Conservation (phyloP, 2,113 vertebrate species). For the Proteles cristata region DNA sequence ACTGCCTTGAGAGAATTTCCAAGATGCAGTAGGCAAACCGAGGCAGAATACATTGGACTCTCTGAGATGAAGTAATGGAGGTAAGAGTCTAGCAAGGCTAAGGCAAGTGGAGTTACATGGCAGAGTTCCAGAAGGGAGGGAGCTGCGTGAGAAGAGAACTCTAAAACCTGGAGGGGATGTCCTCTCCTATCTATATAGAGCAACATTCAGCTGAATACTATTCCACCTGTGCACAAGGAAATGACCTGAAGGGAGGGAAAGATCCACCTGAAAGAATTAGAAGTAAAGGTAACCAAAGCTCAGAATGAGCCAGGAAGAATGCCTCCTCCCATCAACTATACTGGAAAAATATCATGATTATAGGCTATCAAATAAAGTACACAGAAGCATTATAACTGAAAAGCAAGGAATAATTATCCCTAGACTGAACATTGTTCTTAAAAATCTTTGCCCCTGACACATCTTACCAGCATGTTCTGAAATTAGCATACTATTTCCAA, state of each 20-base stretch:
- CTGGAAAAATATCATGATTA: neutral
- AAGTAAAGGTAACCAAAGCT: neutral
- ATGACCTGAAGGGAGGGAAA: neutral
- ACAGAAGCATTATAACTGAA: neutral
- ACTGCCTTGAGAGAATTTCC: neutral
- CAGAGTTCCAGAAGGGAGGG: neutral
- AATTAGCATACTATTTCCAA: neutral
- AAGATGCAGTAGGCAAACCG: neutral
- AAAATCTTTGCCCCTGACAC: neutral
- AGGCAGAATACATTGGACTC: neutral
- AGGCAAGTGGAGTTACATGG: neutral
- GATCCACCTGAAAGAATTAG: neutral
- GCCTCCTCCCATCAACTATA: neutral
- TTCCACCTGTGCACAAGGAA: neutral
- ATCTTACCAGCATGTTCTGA: neutral
- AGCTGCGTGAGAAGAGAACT: accelerated
- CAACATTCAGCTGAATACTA: neutral
- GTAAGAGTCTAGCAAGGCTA: neutral
- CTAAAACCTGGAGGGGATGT: neutral
- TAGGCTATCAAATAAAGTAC: neutral
- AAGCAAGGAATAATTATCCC: neutral
- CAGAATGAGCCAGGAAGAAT: neutral
- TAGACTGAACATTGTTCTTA: neutral
- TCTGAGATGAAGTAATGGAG: neutral
- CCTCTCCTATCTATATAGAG: neutral